Evolutionary conservation across 2,888 invertebrate genomes (phyloP), one percentile per base, ranked within the genome.

Genomic region (Caenorhabditis japonica): DNA sequence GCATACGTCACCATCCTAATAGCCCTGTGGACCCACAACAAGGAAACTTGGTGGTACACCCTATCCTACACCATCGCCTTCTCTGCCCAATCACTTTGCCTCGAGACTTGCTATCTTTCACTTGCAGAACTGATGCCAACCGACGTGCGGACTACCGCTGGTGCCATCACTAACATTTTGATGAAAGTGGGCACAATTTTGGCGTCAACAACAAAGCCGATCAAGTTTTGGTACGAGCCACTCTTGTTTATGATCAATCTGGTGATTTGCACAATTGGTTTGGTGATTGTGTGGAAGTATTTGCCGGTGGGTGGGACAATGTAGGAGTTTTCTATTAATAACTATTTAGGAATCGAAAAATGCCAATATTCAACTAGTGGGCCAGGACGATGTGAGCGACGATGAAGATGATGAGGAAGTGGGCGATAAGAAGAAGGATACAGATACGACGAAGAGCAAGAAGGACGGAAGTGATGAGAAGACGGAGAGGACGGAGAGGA

Each of bases 51-150:
- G 64, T 64, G 64, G 64, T 69, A 69, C 53, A 59, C 60, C 3
- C 10, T 53, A 15, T n/a, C 51, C 15, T 69, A 69, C 36, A 49
- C 52, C 21, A 46, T 69, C 38, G 69, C 69, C 33, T 69, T 51
- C 38, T 51, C 59, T 5, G 39, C 47, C 8, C 69, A 69, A 41
- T 69, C 69, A 3, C 60, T 69, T 0, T 53, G 53, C n/a, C 33
- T 59, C 15, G 69, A 69, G 30, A 59, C 69, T 30, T 59, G 59
- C 34, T 69, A 69, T 27, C 34, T 69, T 15, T 69, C 69, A 0
- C 27, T 60, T 2, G 69, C 69, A 23, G 69, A 69, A 19, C 21
- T 69, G n/a, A 69, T 69, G 69, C 69, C 69, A 12, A 69, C 69
- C 1, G 69, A 69, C 25, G 60, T 69, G 15, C 38, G 69, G 19